Conservation (phyloP, 2,113 vertebrate genomes). For the Phoxinus phoxinus region DNA sequence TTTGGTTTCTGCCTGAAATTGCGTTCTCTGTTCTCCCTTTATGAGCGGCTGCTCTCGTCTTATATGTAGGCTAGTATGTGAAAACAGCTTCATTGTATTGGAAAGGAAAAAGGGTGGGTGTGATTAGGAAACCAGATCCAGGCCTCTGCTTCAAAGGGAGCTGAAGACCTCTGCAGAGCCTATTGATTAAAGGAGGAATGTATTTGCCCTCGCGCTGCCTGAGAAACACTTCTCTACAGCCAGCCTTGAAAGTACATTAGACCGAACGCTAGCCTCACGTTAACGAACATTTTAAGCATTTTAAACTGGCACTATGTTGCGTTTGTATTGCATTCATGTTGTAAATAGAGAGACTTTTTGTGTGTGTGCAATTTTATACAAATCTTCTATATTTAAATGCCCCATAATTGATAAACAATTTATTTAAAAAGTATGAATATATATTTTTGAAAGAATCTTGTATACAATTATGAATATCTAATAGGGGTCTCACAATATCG, state of each 20-base stretch:
- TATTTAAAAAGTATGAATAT: too few species aligned
- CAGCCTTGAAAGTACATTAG: conserved; percentile 30
- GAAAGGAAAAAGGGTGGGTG: conserved; percentile 66
- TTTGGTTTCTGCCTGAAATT: background rate
- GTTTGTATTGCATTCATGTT: background rate
- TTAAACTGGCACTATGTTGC: background rate
- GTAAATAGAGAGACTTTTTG: too few species aligned
- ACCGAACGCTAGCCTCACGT: background rate
- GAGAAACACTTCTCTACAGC: conserved; percentile 49
- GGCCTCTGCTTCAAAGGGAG: conserved; percentile 70
- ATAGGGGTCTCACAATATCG: too few species aligned
- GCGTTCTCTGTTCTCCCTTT: conserved; percentile 40
- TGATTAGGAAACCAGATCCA: conserved; percentile 79
- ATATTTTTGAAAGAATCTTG: too few species aligned
- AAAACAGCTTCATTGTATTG: conserved; percentile 73
- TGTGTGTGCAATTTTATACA: too few species aligned
- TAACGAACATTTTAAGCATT: background rate
- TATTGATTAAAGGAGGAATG: conserved; percentile 74
- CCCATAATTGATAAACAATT: too few species aligned
- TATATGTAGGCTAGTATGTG: conserved; percentile 61
- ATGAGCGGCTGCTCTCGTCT: conserved; percentile 41
- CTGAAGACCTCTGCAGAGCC: conserved; percentile 71
- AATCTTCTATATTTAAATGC: too few species aligned
- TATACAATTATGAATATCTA: too few species aligned
- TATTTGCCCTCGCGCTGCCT: conserved; percentile 59